Evolutionary conservation across 2,888 invertebrate genomes (phyloP), one percentile per base, ranked within the genome.

Genomic region (Zygogramma bicolorata): DNA sequence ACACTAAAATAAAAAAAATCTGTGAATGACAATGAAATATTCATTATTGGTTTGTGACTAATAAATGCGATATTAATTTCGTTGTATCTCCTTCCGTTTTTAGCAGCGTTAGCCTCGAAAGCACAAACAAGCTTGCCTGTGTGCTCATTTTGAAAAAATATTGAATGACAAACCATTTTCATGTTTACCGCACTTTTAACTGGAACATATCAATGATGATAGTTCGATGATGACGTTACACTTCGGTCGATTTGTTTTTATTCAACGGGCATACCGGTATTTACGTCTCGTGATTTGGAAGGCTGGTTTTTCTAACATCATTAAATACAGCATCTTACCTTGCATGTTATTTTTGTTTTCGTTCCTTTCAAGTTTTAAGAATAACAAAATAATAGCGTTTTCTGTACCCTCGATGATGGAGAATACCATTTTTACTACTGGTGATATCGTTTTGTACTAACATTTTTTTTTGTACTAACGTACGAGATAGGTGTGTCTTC

Each of bases 251-350:
- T 18, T 46, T 18, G 7, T 1, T 15, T 46, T 18, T 15, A 8
- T 18, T 6, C 6, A 46, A 18, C 46, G 20, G 46, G 46, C 46
- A 20, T 18, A 46, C 46, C 46, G 20, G 22, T 46, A 46, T 18
- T 20, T 18, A 18, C 18, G 59, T 59, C 13, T 13, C 13, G 27
- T 59, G 15, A 42, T 70, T 53, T 65, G 68, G 31, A 65, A 73
- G 70, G 73, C 71, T 73, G 74, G 59, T 75, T 73, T 71, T 75
- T 71, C 69, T 75, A 75, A 75, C 76, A 77, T 76, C 76, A 75
- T 76, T 76, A 77, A 81, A 81, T 81, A 81, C 81, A 81, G 81
- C 80, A 81, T 81, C 81, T 81, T 80, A 78, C 79, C 65, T 58
- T 73, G 73, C 73, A 73, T 73, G 72, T 60, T 53, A 42, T 69